Conservation (phyloP, 2,888 invertebrate species). For the Noctua janthina region DNA sequence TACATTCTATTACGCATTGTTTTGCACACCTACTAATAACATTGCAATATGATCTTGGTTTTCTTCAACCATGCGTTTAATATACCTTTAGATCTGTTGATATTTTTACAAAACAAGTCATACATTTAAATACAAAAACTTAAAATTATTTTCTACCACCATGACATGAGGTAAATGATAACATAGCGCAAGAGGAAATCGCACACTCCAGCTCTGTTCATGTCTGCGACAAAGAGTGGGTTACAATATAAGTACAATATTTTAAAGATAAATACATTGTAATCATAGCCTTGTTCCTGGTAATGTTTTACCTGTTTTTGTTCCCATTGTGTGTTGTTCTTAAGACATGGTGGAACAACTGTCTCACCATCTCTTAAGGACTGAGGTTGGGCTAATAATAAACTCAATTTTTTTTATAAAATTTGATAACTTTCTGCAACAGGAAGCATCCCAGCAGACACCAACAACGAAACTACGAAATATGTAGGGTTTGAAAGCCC, state of each 20-base stretch:
- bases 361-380: not conserved
- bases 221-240: slow-evolving; percentile 16
- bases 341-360: not conserved
- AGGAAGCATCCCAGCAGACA: not conserved
- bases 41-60: not conserved
- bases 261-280: slow-evolving; percentile 26
- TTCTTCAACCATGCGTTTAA: not conserved
- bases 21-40: slow-evolving; percentile 1
- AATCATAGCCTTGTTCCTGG: slow-evolving; percentile 2
- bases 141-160: not conserved
- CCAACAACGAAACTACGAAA: not conserved
- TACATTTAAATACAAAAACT: not conserved
- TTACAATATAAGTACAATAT: slow-evolving; percentile 16
- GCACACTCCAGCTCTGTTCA: slow-evolving; percentile 10
- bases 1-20: slow-evolving; percentile 18
- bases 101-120: not conserved
- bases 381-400: not conserved
- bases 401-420: not conserved
- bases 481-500: not conserved
- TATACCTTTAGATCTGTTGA: not conserved
- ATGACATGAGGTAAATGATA: slow-evolving; percentile 32
- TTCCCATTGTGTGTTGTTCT: not conserved
- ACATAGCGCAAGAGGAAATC: slow-evolving; percentile 33
- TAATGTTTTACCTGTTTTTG: slow-evolving; percentile 18
- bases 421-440: not conserved